These are phyloP conservation scores for Centroberyx gerrardi DNA, from an alignment of 2,797 vertebrate genomes.

Conservation along the genomic window DNA sequence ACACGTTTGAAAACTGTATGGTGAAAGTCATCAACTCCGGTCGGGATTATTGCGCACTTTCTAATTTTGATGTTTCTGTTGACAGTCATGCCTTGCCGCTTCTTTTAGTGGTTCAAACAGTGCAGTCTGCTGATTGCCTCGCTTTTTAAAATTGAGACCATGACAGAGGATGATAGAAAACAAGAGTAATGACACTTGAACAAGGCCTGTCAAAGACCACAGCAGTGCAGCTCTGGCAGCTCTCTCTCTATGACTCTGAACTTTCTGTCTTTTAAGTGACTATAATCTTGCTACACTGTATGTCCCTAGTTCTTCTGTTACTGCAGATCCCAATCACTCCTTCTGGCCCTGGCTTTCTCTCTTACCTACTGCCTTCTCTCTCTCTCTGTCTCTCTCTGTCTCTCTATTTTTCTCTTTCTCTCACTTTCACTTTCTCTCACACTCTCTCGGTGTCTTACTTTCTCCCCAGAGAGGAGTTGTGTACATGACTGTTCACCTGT, in stretches of 20 bases:
- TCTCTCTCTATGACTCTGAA: not conserved
- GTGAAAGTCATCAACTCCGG: not conserved
- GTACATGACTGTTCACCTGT: constrained; percentile 25
- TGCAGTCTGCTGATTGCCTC: not conserved
- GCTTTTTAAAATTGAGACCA: not conserved
- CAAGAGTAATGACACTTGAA: not conserved
- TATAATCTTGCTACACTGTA: not conserved
- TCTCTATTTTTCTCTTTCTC: not conserved
- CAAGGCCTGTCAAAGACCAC: not conserved
- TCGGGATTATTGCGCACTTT: not conserved
- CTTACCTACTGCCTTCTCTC: not conserved
- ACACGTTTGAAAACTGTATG: not conserved
- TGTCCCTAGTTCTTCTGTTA: not conserved
- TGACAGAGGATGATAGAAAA: not conserved
- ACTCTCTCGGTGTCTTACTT: constrained; percentile 9
- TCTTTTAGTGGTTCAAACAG: constrained; percentile 4
- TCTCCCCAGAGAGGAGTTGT: constrained; percentile 37
- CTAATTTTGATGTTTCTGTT: not conserved
- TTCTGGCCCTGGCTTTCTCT: not conserved
- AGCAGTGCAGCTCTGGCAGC: not conserved
- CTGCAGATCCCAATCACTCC: not conserved
- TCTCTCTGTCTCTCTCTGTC: not conserved
- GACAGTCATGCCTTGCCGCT: not conserved
- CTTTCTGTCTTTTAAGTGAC: not conserved
- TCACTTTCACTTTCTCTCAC: constrained; percentile 1